Evolutionary conservation across 1,140 invertebrate species (phyloP), one percentile per base, ranked within the genome.

Genomic region (Aethina tumida): DNA sequence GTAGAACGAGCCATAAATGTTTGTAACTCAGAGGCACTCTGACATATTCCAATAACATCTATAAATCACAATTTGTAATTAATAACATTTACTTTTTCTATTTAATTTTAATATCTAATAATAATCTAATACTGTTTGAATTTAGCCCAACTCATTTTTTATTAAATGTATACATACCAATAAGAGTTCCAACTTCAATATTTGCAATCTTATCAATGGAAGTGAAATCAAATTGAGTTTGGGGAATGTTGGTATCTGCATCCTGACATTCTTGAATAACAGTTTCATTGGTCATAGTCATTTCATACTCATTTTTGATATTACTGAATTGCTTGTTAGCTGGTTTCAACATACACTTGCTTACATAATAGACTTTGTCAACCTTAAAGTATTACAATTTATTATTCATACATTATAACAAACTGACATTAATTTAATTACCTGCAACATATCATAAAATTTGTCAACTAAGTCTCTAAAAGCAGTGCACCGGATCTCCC

Each of bases 241-340:
- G 68, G 1, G 93, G 92, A 50, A 96, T 74, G 8, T 70, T 60
- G 2, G 60, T 53, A 26, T 77, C 73, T 6, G 77, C 79, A 39
- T 77, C 69, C 31, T 69, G 65, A 50, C 83, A 89, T 31, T 74
- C 71, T 21, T 78, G 67, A 5, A 95, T 71, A 46, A 82, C 68
- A 0, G 88, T 84, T 19, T 96, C 86, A 12, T 67, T 63, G n/a
- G 67, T 79, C 49, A 98, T 79, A 0, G 85, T 85, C 77, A 99
- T 85, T 58, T 99, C 96, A 58, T 97, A 99, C 59, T 97, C 91
- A 63, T 97, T 92, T 29, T 91, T 86, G 7, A 95, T 59, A 25
- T 65, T 75, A 9, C 73, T 75, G 56, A 77, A 98, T 53, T 89
- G 76, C 60, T 94, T 96, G 60, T 98, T 97, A 1, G 94, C 93